A percentile compares a stretch with the other conserved stretches of the same genome.
phyloP scores from a whole-genome alignment of 2,888 invertebrate genomes.

The Thecocarcelia acutangulata region DNA sequence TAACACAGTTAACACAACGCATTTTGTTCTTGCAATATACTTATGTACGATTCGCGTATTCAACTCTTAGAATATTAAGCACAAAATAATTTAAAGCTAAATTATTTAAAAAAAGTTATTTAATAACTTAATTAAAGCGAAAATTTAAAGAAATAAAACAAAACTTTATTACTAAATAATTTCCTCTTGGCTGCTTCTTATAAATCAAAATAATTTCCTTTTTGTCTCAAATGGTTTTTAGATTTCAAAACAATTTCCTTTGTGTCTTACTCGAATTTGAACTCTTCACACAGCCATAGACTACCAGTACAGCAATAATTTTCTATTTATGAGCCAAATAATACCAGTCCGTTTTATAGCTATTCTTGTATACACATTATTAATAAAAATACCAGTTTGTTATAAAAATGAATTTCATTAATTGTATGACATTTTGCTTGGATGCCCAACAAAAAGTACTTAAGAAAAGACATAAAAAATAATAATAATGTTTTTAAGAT shows the following conservation, averaged over 20 bases:
- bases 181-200: neutral
- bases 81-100: no score
- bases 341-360: conserved; percentile 39
- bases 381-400: conserved; percentile 16
- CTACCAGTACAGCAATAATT: no score
- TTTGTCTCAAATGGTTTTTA: no score
- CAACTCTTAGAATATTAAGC: no score
- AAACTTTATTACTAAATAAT: neutral
- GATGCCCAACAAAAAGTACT: neutral
- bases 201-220: no score
- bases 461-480: conserved; percentile 35
- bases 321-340: conserved; percentile 7
- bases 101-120: no score
- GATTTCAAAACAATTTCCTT: neutral
- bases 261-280: neutral
- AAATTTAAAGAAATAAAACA: neutral
- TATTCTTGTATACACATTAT: conserved; percentile 20
- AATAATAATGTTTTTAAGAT: neutral
- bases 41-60: no score
- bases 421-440: neutral
- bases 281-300: neutral
- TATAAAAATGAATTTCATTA: conserved; percentile 16
- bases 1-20: no score
- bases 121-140: no score
- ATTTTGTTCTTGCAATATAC: no score